These are phyloP conservation scores for Momotus momota DNA, from an alignment of 2,797 vertebrate genomes.

Conservation along the genomic window DNA sequence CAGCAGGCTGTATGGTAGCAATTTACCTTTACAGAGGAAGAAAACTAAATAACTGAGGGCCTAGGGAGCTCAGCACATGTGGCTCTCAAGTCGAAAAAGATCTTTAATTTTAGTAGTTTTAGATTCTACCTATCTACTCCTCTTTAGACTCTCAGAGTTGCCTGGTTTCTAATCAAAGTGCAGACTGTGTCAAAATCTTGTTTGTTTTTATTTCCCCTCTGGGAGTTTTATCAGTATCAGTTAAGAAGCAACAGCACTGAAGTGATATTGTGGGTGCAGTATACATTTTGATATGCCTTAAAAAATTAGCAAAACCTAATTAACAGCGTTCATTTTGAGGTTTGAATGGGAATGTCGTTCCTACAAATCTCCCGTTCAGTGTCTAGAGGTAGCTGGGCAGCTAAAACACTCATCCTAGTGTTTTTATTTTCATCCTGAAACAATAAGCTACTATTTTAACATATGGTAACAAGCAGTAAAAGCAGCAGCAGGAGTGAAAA, in stretches of 20 bases:
- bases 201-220: neutral
- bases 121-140: neutral
- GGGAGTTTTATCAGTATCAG: neutral
- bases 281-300: neutral
- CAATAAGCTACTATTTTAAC: neutral
- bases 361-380: neutral
- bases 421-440: neutral
- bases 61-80: neutral
- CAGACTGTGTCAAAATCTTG: neutral
- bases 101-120: neutral
- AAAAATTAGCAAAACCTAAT: neutral
- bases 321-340: neutral
- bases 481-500: neutral
- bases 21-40: neutral
- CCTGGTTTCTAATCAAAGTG: neutral
- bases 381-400: neutral
- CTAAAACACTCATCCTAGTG: neutral
- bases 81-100: neutral
- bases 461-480: neutral
- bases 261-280: neutral
- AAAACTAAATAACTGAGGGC: neutral
- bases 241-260: neutral
- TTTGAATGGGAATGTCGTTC: neutral
- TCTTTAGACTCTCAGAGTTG: neutral
- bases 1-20: neutral